Evolutionary conservation across 2,888 invertebrate species (phyloP).

Genomic region (Noctua janthe): DNA sequence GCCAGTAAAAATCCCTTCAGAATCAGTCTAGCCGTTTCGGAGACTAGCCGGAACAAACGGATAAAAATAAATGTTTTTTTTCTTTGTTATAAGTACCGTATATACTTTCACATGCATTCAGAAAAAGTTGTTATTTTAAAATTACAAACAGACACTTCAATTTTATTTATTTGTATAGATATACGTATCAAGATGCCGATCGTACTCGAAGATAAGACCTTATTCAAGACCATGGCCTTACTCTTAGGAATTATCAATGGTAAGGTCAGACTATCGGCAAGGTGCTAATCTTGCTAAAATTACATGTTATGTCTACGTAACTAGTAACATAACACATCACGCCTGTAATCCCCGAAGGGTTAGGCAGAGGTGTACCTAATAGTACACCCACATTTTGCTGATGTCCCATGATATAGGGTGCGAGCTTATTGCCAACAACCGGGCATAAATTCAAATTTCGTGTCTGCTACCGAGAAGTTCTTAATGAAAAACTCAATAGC

Average conservation of each 20-base stretch:
- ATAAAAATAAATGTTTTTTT: too few relatives aligned
- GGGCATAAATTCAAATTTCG: too few relatives aligned
- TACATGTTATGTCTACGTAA: too few relatives aligned
- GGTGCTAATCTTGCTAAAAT: background rate
- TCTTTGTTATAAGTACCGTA: too few relatives aligned
- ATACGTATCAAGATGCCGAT: background rate
- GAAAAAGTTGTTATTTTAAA: background rate
- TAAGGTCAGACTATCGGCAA: slow-evolving; percentile 3
- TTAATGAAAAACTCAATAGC: too few relatives aligned
- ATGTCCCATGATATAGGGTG: background rate
- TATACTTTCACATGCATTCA: too few relatives aligned
- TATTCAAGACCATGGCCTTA: slow-evolving; percentile 9
- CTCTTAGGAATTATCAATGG: background rate
- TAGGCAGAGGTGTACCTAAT: background rate
- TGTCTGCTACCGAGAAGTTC: too few relatives aligned
- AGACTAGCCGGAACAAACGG: background rate
- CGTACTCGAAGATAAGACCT: slow-evolving; percentile 4
- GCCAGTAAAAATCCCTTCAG: background rate
- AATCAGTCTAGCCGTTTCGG: background rate
- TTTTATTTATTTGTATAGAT: background rate
- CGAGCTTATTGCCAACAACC: background rate
- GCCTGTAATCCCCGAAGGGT: background rate
- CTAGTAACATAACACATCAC: background rate
- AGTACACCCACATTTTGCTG: background rate
- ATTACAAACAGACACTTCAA: background rate